phyloP scores from a whole-genome alignment of 2,888 invertebrate genomes.

The Phrixothrix hirtus region DNA sequence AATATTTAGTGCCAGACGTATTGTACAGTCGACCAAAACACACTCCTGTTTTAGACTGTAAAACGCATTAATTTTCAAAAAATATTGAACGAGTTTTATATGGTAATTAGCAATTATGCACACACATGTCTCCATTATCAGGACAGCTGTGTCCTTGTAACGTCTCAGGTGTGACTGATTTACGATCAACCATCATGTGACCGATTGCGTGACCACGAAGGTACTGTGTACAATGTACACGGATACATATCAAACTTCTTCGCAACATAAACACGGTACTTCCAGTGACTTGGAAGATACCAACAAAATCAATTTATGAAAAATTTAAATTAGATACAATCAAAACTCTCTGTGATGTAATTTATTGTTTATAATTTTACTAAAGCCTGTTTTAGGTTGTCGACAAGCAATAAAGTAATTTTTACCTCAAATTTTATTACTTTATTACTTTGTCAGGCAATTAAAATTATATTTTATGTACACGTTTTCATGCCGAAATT shows the following conservation, averaged over 20 bases:
- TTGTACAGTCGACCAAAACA: constrained; percentile 27
- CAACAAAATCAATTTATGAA: no score
- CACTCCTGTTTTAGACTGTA: constrained; percentile 24
- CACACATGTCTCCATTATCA: constrained; percentile 54
- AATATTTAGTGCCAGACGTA: constrained; percentile 35
- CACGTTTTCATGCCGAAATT: background rate
- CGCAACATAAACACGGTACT: no score
- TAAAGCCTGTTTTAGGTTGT: constrained; percentile 4
- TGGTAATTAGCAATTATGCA: constrained; percentile 52
- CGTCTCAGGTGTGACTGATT: constrained; percentile 55
- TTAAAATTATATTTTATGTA: constrained; percentile 4
- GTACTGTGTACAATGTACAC: constrained; percentile 35
- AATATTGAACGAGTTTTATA: constrained; percentile 37
- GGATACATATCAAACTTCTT: constrained; percentile 28
- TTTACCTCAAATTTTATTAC: constrained; percentile 7
- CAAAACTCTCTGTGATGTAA: constrained; percentile 7
- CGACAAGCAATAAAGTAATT: constrained; percentile 10
- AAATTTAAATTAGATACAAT: background rate
- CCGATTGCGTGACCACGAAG: constrained; percentile 45
- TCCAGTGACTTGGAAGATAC: no score
- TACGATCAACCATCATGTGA: constrained; percentile 46
- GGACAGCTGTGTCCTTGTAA: constrained; percentile 49
- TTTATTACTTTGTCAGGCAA: constrained; percentile 8
- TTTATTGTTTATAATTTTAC: constrained; percentile 13
- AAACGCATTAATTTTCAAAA: constrained; percentile 24